Conservation (phyloP, 2,888 invertebrate genomes). For the Coleophora flavipennella region DNA sequence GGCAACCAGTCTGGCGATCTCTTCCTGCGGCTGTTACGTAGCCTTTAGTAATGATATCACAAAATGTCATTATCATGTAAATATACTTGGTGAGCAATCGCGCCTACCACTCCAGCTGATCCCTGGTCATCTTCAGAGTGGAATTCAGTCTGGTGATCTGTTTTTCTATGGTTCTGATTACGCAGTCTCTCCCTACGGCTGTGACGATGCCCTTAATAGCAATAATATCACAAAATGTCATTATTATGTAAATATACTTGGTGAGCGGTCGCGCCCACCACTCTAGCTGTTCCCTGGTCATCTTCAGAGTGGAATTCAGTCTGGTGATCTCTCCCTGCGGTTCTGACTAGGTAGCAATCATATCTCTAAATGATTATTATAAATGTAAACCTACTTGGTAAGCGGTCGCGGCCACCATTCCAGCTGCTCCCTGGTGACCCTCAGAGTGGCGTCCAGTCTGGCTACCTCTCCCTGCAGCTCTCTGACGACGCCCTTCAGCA, state of each 20-base stretch:
- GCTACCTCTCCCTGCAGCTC: neutral
- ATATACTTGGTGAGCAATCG: too few species aligned
- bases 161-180: too few species aligned
- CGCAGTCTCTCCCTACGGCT: too few species aligned
- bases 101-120: too few species aligned
- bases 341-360: too few species aligned
- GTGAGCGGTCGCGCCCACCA: conserved; percentile 57
- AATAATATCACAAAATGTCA: neutral
- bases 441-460: neutral
- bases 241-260: too few species aligned
- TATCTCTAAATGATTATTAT: neutral
- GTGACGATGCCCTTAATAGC: neutral
- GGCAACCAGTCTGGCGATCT: too few species aligned
- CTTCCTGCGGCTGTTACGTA: too few species aligned
- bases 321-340: conserved; percentile 24
- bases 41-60: neutral
- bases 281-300: conserved; percentile 36
- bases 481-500: neutral
- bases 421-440: neutral
- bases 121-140: too few species aligned
- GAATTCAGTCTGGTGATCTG: too few species aligned
- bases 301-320: conserved; percentile 24
- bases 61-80: too few species aligned
- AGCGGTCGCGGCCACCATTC: neutral
- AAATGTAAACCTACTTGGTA: neutral